Conservation (phyloP, 1,140 invertebrate species). For the Atta cephalotes region DNA sequence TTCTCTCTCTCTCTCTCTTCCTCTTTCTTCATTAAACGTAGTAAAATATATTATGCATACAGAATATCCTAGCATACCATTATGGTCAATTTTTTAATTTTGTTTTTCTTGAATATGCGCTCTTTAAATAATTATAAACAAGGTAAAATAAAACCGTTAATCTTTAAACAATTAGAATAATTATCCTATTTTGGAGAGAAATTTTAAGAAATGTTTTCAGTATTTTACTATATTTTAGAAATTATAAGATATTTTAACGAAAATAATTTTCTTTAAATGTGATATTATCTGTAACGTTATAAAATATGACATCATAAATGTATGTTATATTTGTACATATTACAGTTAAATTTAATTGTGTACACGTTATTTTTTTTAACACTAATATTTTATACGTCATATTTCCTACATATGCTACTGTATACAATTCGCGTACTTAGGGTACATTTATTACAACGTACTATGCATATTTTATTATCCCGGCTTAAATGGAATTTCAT, state of each 20-base stretch:
- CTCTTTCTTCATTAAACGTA: conserved; percentile 10
- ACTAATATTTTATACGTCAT: neutral
- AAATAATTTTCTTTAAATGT: conserved; percentile 4
- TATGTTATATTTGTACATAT: conserved; percentile 1
- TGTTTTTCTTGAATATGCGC: neutral
- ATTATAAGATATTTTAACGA: neutral
- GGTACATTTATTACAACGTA: conserved; percentile 8
- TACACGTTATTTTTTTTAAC: neutral
- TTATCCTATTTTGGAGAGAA: neutral
- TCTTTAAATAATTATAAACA: conserved; percentile 42
- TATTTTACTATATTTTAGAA: neutral
- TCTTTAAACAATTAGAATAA: neutral
- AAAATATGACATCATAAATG: neutral
- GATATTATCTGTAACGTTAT: neutral
- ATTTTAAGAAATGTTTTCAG: neutral
- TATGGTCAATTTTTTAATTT: conserved; percentile 10
- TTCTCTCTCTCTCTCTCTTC: neutral
- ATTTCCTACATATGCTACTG: neutral
- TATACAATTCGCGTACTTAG: neutral
- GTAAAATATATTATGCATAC: conserved; percentile 54
- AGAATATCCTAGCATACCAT: conserved; percentile 27
- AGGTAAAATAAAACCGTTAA: neutral
- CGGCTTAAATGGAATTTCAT: conserved; percentile 61
- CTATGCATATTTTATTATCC: conserved; percentile 61
- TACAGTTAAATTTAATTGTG: neutral